phyloP scores from a whole-genome alignment of 53 echinoderm and acorn worm genomes.

The Stichopus horrens region DNA sequence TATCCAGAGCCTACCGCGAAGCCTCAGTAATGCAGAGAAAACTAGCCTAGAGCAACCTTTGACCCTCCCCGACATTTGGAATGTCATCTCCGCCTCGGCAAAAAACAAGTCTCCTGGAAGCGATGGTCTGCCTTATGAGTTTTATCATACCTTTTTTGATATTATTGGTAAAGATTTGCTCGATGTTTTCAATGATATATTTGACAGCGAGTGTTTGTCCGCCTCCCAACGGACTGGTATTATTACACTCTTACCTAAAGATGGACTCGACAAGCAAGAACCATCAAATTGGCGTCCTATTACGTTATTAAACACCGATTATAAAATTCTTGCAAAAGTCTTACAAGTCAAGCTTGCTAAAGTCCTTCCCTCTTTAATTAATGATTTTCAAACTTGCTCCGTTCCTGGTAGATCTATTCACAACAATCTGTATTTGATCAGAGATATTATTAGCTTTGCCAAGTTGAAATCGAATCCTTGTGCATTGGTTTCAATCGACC shows the following conservation, averaged over 20 bases:
- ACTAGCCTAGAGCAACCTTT: conserved; percentile 13
- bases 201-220: conserved; percentile 2
- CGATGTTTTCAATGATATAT: conserved; percentile 26
- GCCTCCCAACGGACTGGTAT: conserved; percentile 50
- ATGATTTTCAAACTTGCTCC: conserved; percentile 51
- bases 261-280: conserved; percentile 45
- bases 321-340: conserved; percentile 63
- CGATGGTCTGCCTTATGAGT: conserved; percentile 59
- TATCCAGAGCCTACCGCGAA: neutral
- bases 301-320: conserved; percentile 59
- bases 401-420: conserved; percentile 70
- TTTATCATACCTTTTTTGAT: conserved; percentile 51
- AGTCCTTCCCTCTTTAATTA: conserved; percentile 27
- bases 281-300: conserved; percentile 60
- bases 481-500: conserved; percentile 54
- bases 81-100: neutral
- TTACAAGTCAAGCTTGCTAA: conserved; percentile 43
- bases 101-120: conserved; percentile 61
- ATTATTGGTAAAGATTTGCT: conserved; percentile 48
- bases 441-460: conserved; percentile 50
- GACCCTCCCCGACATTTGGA: conserved; percentile 5
- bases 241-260: conserved; percentile 61
- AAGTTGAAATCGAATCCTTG: conserved; percentile 7
- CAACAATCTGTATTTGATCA: conserved; percentile 54
- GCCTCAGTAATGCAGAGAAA: neutral